phyloP scores from a whole-genome alignment of 2,888 invertebrate species.

The Ornithoptera alexandrae region DNA sequence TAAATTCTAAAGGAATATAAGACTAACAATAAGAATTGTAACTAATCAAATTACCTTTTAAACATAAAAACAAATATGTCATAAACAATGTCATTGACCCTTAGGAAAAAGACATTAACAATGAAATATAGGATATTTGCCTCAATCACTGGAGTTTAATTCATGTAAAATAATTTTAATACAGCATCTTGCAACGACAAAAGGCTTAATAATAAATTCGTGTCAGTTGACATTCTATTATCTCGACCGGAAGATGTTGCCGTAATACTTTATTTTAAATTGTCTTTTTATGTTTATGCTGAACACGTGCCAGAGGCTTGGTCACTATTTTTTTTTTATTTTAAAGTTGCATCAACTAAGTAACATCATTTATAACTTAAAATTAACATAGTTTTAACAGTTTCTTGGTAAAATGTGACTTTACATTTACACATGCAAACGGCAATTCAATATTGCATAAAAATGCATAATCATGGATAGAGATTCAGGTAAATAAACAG shows the following conservation, averaged over 20 bases:
- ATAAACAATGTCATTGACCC: not conserved
- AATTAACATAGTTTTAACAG: too few species aligned
- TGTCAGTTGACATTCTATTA: constrained; percentile 53
- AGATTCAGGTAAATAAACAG: too few species aligned
- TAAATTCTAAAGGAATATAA: too few species aligned
- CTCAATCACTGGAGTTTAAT: constrained; percentile 42
- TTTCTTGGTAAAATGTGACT: too few species aligned
- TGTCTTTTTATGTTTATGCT: not conserved
- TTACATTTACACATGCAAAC: too few species aligned
- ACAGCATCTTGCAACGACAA: constrained; percentile 65
- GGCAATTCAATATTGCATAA: too few species aligned
- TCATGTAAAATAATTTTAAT: constrained; percentile 57
- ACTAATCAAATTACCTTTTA: too few species aligned
- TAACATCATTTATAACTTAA: not conserved
- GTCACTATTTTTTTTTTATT: too few species aligned
- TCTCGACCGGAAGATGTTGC: constrained; percentile 54
- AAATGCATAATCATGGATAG: too few species aligned
- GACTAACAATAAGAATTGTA: too few species aligned
- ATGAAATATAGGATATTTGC: not conserved
- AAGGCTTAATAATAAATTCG: constrained; percentile 53
- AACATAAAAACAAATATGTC: too few species aligned
- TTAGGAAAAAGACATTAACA: not conserved
- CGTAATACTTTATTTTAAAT: constrained; percentile 14
- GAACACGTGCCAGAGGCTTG: not conserved
- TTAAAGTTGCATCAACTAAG: too few species aligned